These are phyloP conservation scores for Cantharis nigra DNA, from an alignment of 2,888 invertebrate genomes.

Conservation along the genomic window DNA sequence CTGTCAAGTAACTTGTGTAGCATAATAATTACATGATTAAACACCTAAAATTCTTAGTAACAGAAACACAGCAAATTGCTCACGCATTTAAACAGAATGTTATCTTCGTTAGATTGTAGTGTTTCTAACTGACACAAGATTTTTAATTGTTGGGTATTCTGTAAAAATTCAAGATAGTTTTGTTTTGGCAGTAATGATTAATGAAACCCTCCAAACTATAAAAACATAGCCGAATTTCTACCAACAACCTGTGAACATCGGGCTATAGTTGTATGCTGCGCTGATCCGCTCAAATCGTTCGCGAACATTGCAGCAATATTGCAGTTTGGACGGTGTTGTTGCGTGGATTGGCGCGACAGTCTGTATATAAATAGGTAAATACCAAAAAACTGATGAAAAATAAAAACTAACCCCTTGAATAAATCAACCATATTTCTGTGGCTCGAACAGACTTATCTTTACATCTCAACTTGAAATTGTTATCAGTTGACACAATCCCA, in stretches of 20 bases:
- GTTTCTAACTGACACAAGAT: not conserved
- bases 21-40: slow-evolving; percentile 17
- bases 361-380: not conserved
- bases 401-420: not conserved
- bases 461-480: not conserved
- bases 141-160: not conserved
- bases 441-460: not conserved
- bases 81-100: slow-evolving; percentile 1
- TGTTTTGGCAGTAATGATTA: not conserved
- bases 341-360: too few relatives aligned
- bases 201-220: not conserved
- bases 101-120: not conserved
- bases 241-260: not conserved
- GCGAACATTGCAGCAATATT: too few relatives aligned
- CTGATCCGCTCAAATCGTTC: too few relatives aligned
- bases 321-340: too few relatives aligned
- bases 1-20: slow-evolving; percentile 9
- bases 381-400: not conserved
- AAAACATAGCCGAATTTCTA: not conserved
- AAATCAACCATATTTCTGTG: not conserved
- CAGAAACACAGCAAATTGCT: slow-evolving; percentile 6
- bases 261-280: too few relatives aligned
- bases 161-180: not conserved
- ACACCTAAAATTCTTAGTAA: slow-evolving; percentile 10
- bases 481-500: not conserved